Evolutionary conservation across 92 coral and sea anemone species (phyloP), one percentile per base, ranked within the genome.

Genomic region (Chrysogorgia sp.): DNA sequence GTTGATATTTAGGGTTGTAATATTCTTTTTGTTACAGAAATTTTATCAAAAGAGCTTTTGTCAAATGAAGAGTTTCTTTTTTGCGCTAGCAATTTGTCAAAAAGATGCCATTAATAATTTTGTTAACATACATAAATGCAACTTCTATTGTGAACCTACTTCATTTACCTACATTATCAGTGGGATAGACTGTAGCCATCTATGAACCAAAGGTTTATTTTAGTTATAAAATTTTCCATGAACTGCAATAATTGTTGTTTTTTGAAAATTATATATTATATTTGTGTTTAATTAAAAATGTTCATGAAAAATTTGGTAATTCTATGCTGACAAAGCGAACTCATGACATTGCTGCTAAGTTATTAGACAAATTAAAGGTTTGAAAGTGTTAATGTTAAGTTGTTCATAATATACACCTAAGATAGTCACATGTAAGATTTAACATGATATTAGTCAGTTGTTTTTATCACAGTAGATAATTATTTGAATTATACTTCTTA

Each of bases 1-100:
- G 48, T 85, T 37, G 88, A 85, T 67, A 63, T 79, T n/a, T 82
- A 85, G 64, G 81, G 84, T 21, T 70, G 84, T 50, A 33, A 47
- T 17, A 34, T 24, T n/a, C 60, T 84, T 58, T 78, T 78, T 37
- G 88, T 79, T 62, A 84, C 88, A 79, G 88, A 81, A 76, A 61
- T 81, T 43, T 80, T 75, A 14, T 67, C 71, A 30, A 48, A 41
- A 30, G 71, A 49, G 7, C 26, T 49, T 25, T 47, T 28, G 15
- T 53, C 67, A 40, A 74, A 85, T 29, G 74, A 77, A 55, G 85
- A 63, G 67, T 41, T 29, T 66, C 72, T 84, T 28, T 84, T 77
- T 33, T 66, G 72, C 67, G 63, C 85, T 52, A 84, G 88, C 31
- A 85, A 79, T 77, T 70, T 85, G 35, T 65, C 81, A 52, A 34